Percentiles rank a stretch among this genome's conserved stretches.
Conservation (phyloP, 92 coral and sea anemone species). For the Chrysogorgia sp. region DNA sequence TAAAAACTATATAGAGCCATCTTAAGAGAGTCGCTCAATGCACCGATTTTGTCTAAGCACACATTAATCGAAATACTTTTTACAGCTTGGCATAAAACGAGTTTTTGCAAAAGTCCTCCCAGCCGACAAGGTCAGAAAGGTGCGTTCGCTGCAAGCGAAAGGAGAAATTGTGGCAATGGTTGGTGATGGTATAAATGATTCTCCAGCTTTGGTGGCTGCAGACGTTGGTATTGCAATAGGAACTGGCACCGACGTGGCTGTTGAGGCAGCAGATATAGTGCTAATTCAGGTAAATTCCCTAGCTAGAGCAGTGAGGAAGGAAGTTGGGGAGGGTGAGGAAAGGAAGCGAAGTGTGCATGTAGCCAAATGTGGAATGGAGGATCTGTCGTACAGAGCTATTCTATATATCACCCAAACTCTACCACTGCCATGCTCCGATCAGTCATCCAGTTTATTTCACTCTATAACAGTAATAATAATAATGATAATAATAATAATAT, state of each 20-base stretch:
- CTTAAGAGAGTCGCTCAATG: no score
- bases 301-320: no score
- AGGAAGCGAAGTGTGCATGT: background rate
- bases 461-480: no score
- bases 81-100: conserved; percentile 84
- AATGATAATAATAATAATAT: no score
- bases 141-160: conserved; percentile 77
- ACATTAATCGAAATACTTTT: background rate
- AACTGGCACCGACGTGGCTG: conserved; percentile 98
- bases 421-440: no score
- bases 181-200: conserved; percentile 97
- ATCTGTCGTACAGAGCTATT: no score
- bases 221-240: conserved; percentile 98
- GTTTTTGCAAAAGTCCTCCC: conserved; percentile 97
- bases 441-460: no score
- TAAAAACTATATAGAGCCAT: no score
- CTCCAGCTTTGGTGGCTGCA: conserved; percentile 96
- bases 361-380: no score
- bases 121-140: conserved; percentile 90
- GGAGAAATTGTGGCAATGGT: conserved; percentile 93
- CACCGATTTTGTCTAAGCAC: background rate
- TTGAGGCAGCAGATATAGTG: conserved; percentile 97
- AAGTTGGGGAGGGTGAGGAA: background rate
- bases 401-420: no score
- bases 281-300: conserved; percentile 91